Evolutionary conservation across 2,113 vertebrate genomes (phyloP).

Genomic region (Etheostoma spectabile): DNA sequence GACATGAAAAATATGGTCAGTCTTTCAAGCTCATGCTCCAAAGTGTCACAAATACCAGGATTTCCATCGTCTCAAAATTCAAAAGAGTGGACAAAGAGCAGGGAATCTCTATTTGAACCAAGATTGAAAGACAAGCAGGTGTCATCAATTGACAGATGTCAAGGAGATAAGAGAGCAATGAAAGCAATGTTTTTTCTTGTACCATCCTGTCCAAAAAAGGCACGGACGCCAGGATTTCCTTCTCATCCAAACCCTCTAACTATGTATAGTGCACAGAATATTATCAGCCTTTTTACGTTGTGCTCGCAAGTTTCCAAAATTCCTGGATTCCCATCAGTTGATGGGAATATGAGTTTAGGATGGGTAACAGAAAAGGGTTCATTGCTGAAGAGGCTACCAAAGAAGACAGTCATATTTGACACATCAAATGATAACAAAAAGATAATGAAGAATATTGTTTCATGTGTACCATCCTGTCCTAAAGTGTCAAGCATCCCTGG

Average conservation of each 20-base stretch:
- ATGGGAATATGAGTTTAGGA: neutral
- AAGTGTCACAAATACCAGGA: conserved; percentile 59
- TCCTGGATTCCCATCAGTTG: conserved; percentile 52
- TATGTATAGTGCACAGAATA: conserved; percentile 17
- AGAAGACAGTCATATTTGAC: conserved; percentile 10
- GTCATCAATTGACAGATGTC: neutral
- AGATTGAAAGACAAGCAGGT: conserved; percentile 26
- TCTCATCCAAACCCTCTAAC: conserved; percentile 27
- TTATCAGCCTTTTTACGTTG: conserved; percentile 29
- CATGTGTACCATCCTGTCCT: conserved; percentile 67
- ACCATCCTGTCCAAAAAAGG: conserved; percentile 59
- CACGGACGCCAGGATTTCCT: conserved; percentile 51
- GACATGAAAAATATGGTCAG: conserved; percentile 49
- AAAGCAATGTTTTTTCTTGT: conserved; percentile 56
- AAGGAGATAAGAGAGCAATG: conserved; percentile 25
- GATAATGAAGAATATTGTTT: conserved; percentile 43
- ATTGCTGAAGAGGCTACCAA: conserved; percentile 31
- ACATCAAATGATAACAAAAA: conserved; percentile 2
- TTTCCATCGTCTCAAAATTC: conserved; percentile 41
- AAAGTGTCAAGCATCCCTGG: conserved; percentile 62
- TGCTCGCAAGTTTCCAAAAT: conserved; percentile 50
- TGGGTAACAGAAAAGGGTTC: conserved; percentile 41
- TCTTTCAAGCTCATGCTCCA: conserved; percentile 41
- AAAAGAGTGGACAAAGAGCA: conserved; percentile 53
- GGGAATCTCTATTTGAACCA: conserved; percentile 27